phyloP scores from a whole-genome alignment of 2,888 invertebrate species.

The Malthinus seriepunctatus region DNA sequence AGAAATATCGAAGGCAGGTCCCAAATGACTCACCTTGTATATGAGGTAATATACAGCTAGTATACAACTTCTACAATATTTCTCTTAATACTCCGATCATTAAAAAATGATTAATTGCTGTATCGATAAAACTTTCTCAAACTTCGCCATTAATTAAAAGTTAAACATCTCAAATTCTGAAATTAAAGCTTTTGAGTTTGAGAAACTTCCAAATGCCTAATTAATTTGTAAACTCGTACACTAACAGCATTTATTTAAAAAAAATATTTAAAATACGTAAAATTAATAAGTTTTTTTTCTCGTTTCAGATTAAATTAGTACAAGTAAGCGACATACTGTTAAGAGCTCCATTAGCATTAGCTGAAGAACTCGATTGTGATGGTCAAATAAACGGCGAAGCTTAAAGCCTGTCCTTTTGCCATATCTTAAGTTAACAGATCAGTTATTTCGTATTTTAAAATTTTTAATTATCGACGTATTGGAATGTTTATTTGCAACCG shows the following conservation, averaged over 20 bases:
- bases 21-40: too few species aligned
- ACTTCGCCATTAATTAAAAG: too few species aligned
- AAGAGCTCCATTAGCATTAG: conserved; percentile 52
- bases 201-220: too few species aligned
- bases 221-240: not conserved
- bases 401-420: conserved; percentile 27
- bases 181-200: too few species aligned
- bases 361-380: conserved; percentile 48
- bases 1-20: too few species aligned
- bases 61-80: too few species aligned
- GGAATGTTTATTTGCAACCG: not conserved
- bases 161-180: too few species aligned
- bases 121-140: too few species aligned
- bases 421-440: conserved; percentile 29
- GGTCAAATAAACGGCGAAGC: conserved; percentile 28
- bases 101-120: too few species aligned
- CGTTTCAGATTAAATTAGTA: conserved; percentile 47
- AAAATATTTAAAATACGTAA: not conserved
- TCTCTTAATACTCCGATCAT: too few species aligned
- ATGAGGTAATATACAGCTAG: too few species aligned
- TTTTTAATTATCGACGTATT: conserved; percentile 1
- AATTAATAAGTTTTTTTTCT: conserved; percentile 26
- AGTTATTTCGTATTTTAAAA: conserved; percentile 28
- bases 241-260: conserved; percentile 8
- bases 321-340: conserved; percentile 49